These are phyloP conservation scores for Microplitis manilae DNA, from an alignment of 2,888 invertebrate species.

Conservation along the genomic window DNA sequence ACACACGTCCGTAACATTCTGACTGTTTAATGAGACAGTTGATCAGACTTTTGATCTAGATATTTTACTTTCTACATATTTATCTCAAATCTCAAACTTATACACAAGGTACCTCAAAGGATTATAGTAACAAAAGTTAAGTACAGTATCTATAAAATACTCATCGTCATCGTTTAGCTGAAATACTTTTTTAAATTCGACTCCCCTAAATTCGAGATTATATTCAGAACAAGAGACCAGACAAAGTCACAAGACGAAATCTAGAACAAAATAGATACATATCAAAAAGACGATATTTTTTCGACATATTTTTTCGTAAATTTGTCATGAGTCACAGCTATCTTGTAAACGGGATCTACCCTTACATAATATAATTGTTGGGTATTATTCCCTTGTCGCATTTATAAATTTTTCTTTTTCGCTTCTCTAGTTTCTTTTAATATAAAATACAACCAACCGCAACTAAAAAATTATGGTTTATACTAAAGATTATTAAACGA, in stretches of 20 bases:
- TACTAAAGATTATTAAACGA: neutral
- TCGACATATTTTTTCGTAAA: conserved; percentile 70
- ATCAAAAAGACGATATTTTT: conserved; percentile 36
- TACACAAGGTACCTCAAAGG: too few species aligned
- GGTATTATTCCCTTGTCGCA: conserved; percentile 26
- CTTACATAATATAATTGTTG: conserved; percentile 50
- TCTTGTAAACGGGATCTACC: conserved; percentile 68
- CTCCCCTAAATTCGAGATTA: too few species aligned
- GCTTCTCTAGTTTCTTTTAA: conserved; percentile 6
- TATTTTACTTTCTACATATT: conserved; percentile 27
- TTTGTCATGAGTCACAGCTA: conserved; percentile 65
- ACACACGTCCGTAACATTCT: conserved; percentile 34
- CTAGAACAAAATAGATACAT: conserved; percentile 5
- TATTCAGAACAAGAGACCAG: neutral
- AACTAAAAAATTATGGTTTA: neutral
- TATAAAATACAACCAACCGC: neutral
- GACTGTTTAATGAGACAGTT: conserved; percentile 63
- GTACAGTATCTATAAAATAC: too few species aligned
- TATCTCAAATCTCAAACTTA: too few species aligned
- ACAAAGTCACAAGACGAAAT: neutral
- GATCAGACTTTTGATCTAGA: conserved; percentile 65
- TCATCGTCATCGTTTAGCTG: too few species aligned
- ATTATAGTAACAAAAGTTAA: too few species aligned
- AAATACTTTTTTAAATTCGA: too few species aligned
- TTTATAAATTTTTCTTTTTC: too few species aligned